Evolutionary conservation across 2,797 vertebrate species (phyloP).

Genomic region (Sebastes oblongus): DNA sequence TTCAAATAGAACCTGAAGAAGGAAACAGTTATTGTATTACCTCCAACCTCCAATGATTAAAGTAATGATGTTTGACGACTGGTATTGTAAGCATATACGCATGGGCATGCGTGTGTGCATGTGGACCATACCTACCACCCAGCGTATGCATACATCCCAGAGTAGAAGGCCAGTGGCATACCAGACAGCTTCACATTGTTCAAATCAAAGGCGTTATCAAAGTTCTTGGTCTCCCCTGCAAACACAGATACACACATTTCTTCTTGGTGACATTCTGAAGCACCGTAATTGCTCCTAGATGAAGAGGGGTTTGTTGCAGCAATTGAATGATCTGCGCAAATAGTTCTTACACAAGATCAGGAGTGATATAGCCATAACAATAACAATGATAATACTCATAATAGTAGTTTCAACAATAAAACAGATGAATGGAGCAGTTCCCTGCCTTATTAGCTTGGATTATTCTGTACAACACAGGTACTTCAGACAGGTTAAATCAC

Average conservation of each 20-base stretch:
- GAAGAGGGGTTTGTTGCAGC: not conserved
- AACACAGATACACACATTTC: not conserved
- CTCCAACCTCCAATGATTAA: not conserved
- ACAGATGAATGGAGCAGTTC: not conserved
- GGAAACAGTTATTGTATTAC: not conserved
- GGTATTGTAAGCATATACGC: not conserved
- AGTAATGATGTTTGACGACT: not conserved
- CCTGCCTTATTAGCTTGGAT: not conserved
- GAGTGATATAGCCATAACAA: not conserved
- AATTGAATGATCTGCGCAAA: not conserved
- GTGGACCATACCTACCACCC: constrained; percentile 85
- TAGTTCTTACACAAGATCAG: not conserved
- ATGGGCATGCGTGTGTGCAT: not conserved
- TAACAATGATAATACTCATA: not conserved
- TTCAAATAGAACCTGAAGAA: constrained; percentile 94
- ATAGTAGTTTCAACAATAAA: not conserved
- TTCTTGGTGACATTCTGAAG: not conserved
- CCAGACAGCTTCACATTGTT: constrained; percentile 83
- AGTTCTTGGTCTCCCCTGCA: constrained; percentile 90
- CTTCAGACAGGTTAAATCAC: not conserved
- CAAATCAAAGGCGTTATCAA: constrained; percentile 90
- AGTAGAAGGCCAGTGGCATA: constrained; percentile 95
- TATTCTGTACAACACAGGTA: not conserved
- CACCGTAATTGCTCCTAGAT: not conserved
- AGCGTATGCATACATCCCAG: constrained; percentile 97